These are phyloP conservation scores for Siniperca knerii DNA, from an alignment of 2,113 vertebrate species.

Conservation along the genomic window DNA sequence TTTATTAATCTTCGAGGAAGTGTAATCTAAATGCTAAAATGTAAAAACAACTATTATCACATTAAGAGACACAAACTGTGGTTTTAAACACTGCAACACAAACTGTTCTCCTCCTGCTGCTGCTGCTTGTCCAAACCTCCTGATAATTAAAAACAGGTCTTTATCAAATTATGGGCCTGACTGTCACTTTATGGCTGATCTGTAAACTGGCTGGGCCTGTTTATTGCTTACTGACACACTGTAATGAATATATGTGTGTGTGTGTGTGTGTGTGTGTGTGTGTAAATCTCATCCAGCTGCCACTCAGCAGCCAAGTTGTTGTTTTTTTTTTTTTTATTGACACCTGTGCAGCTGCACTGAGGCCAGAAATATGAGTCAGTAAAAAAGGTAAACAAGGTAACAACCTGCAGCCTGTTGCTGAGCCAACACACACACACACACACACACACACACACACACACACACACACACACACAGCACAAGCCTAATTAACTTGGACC, in stretches of 20 bases:
- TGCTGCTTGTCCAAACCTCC: neutral
- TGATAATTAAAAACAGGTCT: neutral
- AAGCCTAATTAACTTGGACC: neutral
- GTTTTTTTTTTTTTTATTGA: neutral
- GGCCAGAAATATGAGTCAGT: neutral
- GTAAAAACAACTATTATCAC: neutral
- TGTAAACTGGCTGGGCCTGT: constrained; percentile 13
- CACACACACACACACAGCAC: neutral
- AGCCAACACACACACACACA: neutral
- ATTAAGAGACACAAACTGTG: neutral
- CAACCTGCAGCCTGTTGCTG: constrained; percentile 2
- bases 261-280: neutral
- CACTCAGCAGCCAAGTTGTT: neutral
- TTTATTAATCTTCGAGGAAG: no score
- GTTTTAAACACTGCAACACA: neutral
- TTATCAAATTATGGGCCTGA: neutral
- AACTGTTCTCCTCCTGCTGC: neutral
- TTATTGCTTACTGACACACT: constrained; percentile 13
- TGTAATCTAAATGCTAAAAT: neutral
- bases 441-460: neutral
- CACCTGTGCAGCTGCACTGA: neutral
- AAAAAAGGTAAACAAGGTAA: constrained; percentile 15
- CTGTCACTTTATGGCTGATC: neutral
- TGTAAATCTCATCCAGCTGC: constrained; percentile 5
- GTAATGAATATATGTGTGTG: neutral